Evolutionary conservation across 2,113 vertebrate genomes (phyloP).

Genomic region (Centropus bengalensis): DNA sequence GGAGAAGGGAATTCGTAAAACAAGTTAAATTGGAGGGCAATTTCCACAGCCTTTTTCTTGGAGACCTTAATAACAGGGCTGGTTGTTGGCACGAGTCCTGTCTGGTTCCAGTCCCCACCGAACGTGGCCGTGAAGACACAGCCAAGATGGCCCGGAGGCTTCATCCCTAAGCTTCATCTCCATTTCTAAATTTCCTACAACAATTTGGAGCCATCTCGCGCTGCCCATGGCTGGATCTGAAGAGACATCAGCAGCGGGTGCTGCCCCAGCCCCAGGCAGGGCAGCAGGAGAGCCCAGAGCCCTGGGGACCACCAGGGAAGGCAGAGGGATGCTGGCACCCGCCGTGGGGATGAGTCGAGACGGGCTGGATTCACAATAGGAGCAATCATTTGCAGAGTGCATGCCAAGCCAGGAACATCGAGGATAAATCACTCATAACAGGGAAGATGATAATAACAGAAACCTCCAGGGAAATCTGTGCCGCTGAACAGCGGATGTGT

Average conservation of each 20-base stretch:
- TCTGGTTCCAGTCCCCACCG: background rate
- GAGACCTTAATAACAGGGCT: background rate
- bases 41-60: background rate
- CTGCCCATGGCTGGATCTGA: background rate
- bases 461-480: background rate
- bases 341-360: fast-evolving
- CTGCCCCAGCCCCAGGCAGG: background rate
- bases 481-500: background rate
- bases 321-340: background rate
- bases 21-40: background rate
- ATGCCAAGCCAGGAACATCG: background rate
- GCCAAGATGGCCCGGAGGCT: background rate
- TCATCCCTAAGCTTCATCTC: background rate
- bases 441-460: background rate
- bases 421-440: conserved; percentile 22
- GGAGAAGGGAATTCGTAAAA: background rate
- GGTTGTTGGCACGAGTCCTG: background rate
- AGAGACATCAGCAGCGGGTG: background rate
- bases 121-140: background rate
- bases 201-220: no score
- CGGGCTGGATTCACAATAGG: fast-evolving
- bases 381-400: background rate
- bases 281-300: background rate
- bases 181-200: background rate
- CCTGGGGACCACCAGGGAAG: background rate